Conservation (phyloP, 2,888 invertebrate species). For the Yponomeuta malinellus region DNA sequence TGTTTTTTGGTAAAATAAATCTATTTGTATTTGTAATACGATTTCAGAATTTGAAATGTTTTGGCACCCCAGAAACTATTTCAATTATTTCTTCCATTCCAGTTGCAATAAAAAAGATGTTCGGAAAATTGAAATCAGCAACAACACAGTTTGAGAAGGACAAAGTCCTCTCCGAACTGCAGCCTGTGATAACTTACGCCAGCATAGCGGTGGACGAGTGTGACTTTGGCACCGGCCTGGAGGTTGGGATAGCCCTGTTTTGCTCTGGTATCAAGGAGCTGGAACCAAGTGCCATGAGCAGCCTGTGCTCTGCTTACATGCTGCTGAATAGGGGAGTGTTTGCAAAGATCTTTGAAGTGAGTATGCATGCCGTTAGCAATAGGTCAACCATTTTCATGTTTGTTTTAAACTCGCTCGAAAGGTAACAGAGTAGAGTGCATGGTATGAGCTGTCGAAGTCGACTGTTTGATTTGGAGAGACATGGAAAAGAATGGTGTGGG, state of each 20-base stretch:
- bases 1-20: too few species aligned
- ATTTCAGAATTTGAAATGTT: too few species aligned
- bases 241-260: slow-evolving; percentile 91
- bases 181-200: slow-evolving; percentile 87
- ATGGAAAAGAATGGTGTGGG: too few species aligned
- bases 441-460: too few species aligned
- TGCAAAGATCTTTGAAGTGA: slow-evolving; percentile 80
- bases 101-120: slow-evolving; percentile 81
- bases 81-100: slow-evolving; percentile 30
- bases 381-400: too few species aligned
- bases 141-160: slow-evolving; percentile 75
- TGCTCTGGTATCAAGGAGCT: slow-evolving; percentile 82
- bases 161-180: slow-evolving; percentile 80
- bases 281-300: slow-evolving; percentile 78
- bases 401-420: too few species aligned
- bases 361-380: not conserved
- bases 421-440: too few species aligned
- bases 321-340: slow-evolving; percentile 84
- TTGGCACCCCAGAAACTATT: not conserved
- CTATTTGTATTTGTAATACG: too few species aligned
- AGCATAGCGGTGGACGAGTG: slow-evolving; percentile 95
- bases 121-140: slow-evolving; percentile 79
- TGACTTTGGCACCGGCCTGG: slow-evolving; percentile 95
- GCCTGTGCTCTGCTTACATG: slow-evolving; percentile 84
- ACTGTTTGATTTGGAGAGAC: too few species aligned